These are phyloP conservation scores for Mimumesa dahlbomi DNA, from an alignment of 2,888 invertebrate species.

Conservation along the genomic window DNA sequence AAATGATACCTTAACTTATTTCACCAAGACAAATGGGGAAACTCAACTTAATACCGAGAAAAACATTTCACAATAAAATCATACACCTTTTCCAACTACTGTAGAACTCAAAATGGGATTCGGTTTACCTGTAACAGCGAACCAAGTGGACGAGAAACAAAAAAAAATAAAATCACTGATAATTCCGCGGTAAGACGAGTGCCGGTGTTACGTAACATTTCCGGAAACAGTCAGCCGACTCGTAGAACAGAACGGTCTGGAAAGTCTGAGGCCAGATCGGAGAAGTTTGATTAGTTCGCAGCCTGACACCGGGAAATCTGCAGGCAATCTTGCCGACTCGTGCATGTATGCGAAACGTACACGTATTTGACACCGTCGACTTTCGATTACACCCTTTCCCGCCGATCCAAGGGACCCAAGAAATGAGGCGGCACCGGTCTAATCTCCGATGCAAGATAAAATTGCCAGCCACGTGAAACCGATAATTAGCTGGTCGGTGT, in stretches of 20 bases:
- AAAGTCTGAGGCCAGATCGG: slow-evolving; percentile 12
- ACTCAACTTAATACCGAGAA: too few relatives aligned
- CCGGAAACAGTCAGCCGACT: not conserved
- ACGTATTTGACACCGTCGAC: slow-evolving; percentile 10
- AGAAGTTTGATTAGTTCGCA: slow-evolving; percentile 55
- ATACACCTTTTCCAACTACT: too few relatives aligned
- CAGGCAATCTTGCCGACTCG: slow-evolving; percentile 19
- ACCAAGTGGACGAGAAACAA: too few relatives aligned
- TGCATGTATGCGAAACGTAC: slow-evolving; percentile 1
- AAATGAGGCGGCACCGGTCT: slow-evolving; percentile 7
- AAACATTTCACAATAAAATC: too few relatives aligned
- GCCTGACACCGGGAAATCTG: slow-evolving; percentile 24
- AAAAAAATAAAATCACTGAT: too few relatives aligned
- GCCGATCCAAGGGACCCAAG: slow-evolving; percentile 11
- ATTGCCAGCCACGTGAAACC: slow-evolving; percentile 1
- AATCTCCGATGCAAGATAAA: slow-evolving; percentile 23
- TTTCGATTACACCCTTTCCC: slow-evolving; percentile 24
- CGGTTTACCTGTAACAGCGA: too few relatives aligned
- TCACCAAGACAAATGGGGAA: too few relatives aligned
- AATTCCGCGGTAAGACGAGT: too few relatives aligned
- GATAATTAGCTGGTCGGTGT: too few relatives aligned
- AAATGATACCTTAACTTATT: too few relatives aligned
- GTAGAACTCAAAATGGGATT: too few relatives aligned
- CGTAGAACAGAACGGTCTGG: slow-evolving; percentile 12
- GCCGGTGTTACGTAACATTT: not conserved